Percentiles rank a stretch among this genome's conserved stretches.
Conservation (phyloP, 2,113 vertebrate species). For the Arvicanthis niloticus region DNA sequence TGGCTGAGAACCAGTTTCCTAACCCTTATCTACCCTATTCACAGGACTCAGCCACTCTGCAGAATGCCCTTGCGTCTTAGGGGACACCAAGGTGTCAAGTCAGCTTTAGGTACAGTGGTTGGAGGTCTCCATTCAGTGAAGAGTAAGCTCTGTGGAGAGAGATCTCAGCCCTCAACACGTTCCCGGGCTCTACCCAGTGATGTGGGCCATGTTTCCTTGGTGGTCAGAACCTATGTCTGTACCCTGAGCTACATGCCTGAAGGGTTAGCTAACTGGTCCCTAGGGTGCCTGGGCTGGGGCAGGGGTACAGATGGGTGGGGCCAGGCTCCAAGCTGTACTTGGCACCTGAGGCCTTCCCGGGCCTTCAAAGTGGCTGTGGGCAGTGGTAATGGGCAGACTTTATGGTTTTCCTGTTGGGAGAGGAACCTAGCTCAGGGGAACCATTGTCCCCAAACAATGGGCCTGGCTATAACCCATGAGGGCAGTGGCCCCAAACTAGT, state of each 20-base stretch:
- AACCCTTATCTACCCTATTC: too few species aligned
- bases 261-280: not conserved
- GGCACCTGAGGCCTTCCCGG: not conserved
- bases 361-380: constrained; percentile 56
- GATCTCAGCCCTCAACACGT: too few species aligned
- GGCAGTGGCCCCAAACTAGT: not conserved
- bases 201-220: not conserved
- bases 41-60: not conserved
- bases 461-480: not conserved
- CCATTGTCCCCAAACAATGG: constrained; percentile 75
- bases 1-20: not conserved
- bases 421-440: constrained; percentile 57
- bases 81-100: not conserved
- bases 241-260: constrained; percentile 17
- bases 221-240: not conserved
- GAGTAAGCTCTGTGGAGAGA: too few species aligned
- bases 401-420: constrained; percentile 50
- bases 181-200: not conserved
- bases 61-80: fast-evolving
- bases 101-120: too few species aligned
- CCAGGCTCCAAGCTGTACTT: not conserved
- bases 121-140: too few species aligned
- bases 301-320: not conserved
- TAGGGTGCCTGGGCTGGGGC: not conserved
- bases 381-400: not conserved